These are phyloP conservation scores for Orientallactaga bullata DNA, from an alignment of 2,113 vertebrate genomes.

Conservation along the genomic window DNA sequence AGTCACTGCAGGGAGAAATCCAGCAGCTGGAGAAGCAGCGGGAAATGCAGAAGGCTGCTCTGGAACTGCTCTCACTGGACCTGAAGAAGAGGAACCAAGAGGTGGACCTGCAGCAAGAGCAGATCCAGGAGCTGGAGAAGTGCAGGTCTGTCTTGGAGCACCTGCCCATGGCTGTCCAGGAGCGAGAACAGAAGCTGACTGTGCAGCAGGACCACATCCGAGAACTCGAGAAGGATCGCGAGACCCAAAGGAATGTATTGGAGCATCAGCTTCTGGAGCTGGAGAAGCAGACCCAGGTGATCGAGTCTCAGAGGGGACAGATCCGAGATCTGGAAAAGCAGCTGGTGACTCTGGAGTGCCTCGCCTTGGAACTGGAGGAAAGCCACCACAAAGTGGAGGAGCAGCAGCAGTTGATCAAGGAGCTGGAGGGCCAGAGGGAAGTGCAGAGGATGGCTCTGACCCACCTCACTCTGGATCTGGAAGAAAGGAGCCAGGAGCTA, in stretches of 20 bases:
- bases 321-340: slow-evolving; percentile 80
- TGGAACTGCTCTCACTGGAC: slow-evolving; percentile 75
- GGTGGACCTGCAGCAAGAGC: slow-evolving; percentile 71
- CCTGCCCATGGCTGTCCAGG: slow-evolving; percentile 72
- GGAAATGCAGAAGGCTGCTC: slow-evolving; percentile 71
- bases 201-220: slow-evolving; percentile 67
- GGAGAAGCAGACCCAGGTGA: slow-evolving; percentile 74
- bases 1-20: slow-evolving; percentile 67
- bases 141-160: slow-evolving; percentile 77
- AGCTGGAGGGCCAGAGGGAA: slow-evolving; percentile 78
- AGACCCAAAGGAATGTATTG: slow-evolving; percentile 62
- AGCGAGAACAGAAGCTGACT: slow-evolving; percentile 73
- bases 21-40: slow-evolving; percentile 73
- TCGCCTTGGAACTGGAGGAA: slow-evolving; percentile 77
- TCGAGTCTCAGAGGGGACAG: slow-evolving; percentile 77
- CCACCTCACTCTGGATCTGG: slow-evolving; percentile 77
- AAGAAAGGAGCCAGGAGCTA: slow-evolving; percentile 78
- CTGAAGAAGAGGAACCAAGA: slow-evolving; percentile 76
- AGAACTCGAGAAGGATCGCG: slow-evolving; percentile 73
- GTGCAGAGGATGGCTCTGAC: slow-evolving; percentile 77
- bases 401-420: slow-evolving; percentile 71
- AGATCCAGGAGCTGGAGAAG: slow-evolving; percentile 80
- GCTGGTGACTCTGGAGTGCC: slow-evolving; percentile 68
- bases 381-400: slow-evolving; percentile 68
- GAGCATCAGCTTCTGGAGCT: slow-evolving; percentile 76